Base-by-base conservation (phyloP, 1,140 invertebrate genomes). In the Himalopsyche phryganea region DNA sequence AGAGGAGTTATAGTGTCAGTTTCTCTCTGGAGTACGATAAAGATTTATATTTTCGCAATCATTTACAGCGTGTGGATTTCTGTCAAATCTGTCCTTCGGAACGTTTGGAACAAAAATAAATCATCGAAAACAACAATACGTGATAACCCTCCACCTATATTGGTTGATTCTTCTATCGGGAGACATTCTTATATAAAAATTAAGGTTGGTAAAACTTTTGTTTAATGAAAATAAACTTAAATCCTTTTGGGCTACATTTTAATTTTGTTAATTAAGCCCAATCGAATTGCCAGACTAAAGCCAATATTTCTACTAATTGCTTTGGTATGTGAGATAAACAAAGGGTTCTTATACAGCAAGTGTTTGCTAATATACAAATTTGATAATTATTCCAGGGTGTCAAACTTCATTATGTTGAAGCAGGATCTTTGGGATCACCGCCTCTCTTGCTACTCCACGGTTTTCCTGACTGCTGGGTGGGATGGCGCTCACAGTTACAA, bases 381-480 rank as follows among this genome's bases (percentile, higher is more conserved):
- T 35, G 5, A 5, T 44, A 11, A 66, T 55, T 66, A 57, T 77
- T 78, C 42, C 65, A 89, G 86, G 80, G 82, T 18, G 77, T 86
- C 11, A 88, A 87, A 72, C 80, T 90, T 19, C 88, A 91, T 75
- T 91, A 89, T 67, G 85, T 91, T 1, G 86, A 88, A 71, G 70
- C 79, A 11, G 88, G 88, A 14, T 60, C 76, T 38, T 69, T 71
- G 48, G 68, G 74, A 17, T 79, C 82, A 54, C 85, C 83, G 7
- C 68, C 89, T 5, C 60, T 90, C 19, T 67, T 91, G 20, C 73
- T 89, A 3, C 68, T 91, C 3, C 89, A 91, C 69, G 89, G 89
- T 33, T 91, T 90, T 71, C 88, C 88, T 5, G 88, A 90, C 61
- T 90, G 84, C 67, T 91, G 88, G 84, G 66, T 85, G 19, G 80